These are phyloP conservation scores for Polydrusus tereticollis DNA, from an alignment of 2,888 invertebrate species.

Conservation along the genomic window DNA sequence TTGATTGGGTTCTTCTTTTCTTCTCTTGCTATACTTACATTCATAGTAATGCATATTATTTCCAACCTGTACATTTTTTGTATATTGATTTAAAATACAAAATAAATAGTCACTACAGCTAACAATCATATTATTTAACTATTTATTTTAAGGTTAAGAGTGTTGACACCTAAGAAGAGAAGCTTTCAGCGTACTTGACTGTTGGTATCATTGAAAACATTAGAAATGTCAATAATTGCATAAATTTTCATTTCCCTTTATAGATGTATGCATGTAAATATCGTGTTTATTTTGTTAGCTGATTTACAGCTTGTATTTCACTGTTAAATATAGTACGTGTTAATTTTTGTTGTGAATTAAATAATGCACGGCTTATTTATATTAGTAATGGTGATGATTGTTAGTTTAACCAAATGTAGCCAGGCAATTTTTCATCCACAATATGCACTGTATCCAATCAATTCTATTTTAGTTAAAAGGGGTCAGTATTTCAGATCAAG, in stretches of 20 bases:
- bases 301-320: conserved; percentile 18
- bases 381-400: conserved; percentile 4
- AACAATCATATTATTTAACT: not conserved
- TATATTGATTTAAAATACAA: conserved; percentile 8
- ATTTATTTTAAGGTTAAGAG: not conserved
- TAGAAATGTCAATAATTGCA: conserved; percentile 51
- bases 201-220: conserved; percentile 54
- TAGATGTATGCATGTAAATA: conserved; percentile 5
- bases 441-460: not conserved
- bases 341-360: conserved; percentile 20
- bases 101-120: not conserved
- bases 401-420: not conserved
- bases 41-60: not conserved
- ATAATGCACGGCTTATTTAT: conserved; percentile 17
- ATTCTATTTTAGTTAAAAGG: not conserved
- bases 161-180: not conserved
- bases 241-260: conserved; percentile 44
- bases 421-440: too few species aligned
- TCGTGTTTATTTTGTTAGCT: conserved; percentile 20
- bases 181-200: conserved; percentile 5
- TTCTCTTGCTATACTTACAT: too few species aligned
- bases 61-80: not conserved
- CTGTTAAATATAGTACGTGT: conserved; percentile 19
- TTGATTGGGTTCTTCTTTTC: too few species aligned
- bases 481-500: too few species aligned